Base-by-base conservation (phyloP, 2,113 vertebrate genomes). In the Paramisgurnus dabryanus region DNA sequence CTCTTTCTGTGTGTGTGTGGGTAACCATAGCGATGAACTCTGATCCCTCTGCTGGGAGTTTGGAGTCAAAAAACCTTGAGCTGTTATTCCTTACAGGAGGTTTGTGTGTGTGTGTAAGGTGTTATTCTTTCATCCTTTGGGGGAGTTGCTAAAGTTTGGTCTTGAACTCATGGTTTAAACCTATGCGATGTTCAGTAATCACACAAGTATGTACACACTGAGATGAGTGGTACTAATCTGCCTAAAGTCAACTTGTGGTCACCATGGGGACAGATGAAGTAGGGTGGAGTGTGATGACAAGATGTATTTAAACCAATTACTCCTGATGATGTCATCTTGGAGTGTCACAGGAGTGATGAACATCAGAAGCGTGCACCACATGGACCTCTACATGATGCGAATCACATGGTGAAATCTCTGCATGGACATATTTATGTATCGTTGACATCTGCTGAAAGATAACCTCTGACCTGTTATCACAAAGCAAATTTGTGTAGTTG, bases 211-310 rank as follows among this genome's bases (percentile, higher is more conserved):
- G 73, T 67, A 60, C 13, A 39, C 55, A 80, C 64, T 55, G 69
- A 43, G 63, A 41, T 79, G 50, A 57, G 76, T 60, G 22, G 22
- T 68, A 65, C 40, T 22, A 39, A 17, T 50, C 65, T 74, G 61
- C 39, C 22, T 72, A 47, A 78, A 70, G 11, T 70, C 58, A 69
- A 74, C 58, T 78, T 49, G 15, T 67, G 6, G 22, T 64, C 68
- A 50, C 61, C 67, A 66, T 43, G 8, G 8, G 22, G 27, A 64
- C 11, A 43, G 58, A 66, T 47, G 58, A 43, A 84, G 47, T 68
- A 81, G 80, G 83, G 83, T 75, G 83, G 80, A 80, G 83, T 49
- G 79, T 50, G 50, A 64, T 84, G 77, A 84, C 55, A 27, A 78
- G 57, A 84, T 74, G 63, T 43, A 22, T 55, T 81, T 53, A 77